phyloP scores from a whole-genome alignment of 1,140 invertebrate species.

The Brachionus koreanus region DNA sequence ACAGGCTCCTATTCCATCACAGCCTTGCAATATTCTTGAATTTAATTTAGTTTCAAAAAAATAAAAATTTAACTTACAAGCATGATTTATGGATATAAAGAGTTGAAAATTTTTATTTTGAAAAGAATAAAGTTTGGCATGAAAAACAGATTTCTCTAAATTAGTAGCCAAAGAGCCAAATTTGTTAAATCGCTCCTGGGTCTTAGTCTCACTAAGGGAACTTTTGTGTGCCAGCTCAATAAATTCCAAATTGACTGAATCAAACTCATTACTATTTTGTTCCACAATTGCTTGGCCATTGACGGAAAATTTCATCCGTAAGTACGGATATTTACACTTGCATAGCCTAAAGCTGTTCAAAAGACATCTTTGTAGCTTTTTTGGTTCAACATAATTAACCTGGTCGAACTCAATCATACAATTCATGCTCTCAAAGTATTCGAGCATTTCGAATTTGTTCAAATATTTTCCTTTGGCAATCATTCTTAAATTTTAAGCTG shows the following conservation, averaged over 20 bases:
- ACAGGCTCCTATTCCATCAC: background rate
- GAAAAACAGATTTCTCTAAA: background rate
- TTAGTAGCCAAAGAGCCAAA: background rate
- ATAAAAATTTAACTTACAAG: background rate
- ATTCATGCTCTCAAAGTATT: slow-evolving; percentile 21
- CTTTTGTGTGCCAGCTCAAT: background rate
- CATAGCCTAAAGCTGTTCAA: background rate
- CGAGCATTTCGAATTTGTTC: background rate
- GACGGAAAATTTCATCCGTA: background rate
- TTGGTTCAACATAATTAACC: background rate
- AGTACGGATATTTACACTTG: background rate
- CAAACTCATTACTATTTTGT: background rate
- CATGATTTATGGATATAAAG: slow-evolving; percentile 4
- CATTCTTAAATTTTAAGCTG: background rate
- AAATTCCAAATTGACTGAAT: background rate
- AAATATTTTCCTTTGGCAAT: background rate
- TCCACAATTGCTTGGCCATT: background rate
- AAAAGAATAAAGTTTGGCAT: background rate
- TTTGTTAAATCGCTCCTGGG: background rate
- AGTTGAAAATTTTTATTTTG: background rate
- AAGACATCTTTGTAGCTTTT: background rate
- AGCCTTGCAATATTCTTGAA: background rate
- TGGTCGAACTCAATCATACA: background rate
- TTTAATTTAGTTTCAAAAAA: background rate
- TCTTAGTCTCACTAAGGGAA: background rate